Evolutionary conservation across 2,888 invertebrate genomes (phyloP), one percentile per base, ranked within the genome.

Genomic region (Stomorhina lunata): DNA sequence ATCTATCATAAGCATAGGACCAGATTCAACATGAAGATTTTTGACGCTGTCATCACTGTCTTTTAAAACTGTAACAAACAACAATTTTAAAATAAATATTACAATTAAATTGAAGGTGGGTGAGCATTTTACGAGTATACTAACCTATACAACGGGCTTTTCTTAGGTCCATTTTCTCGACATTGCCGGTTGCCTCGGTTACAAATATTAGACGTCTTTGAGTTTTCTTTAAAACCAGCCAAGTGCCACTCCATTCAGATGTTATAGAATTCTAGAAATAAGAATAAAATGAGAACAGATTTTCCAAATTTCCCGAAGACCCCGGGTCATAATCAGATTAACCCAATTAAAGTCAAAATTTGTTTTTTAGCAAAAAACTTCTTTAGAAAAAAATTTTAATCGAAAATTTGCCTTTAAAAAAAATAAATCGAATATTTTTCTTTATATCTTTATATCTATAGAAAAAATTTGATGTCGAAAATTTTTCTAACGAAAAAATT

Each of bases 111-210:
- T n/a, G n/a, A 20, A 2, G 10, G 17, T 12, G n/a, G 1, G 22
- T n/a, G 4, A 37, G 48, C 2, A 12, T 20, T 2, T 48, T n/a
- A n/a, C n/a, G n/a, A n/a, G n/a, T n/a, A 0, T 1, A 40, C 86
- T 93, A 89, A 95, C 95, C 94, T 68, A 96, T 94, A 87, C 94
- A 95, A 86, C 96, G 93, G 0, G 96, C 96, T 92, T 96, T 96
- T 65, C 96, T 92, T 72, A 97, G 92, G 91, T 97, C 96, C 85
- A 96, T 92, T 63, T 92, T 92, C 89, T 94, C 93, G 9, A 94
- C 92, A 17, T 92, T 91, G 45, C 91, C 91, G 40, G 92, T 88
- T 5, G 86, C 65, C 55, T 90, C 90, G 40, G 88, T 89, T 12
- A 89, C 89, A 79, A 90, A 91, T 68, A 90, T 85, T 10, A 91